phyloP scores from a whole-genome alignment of 2,113 vertebrate genomes.

The Pangasianodon gigas region DNA sequence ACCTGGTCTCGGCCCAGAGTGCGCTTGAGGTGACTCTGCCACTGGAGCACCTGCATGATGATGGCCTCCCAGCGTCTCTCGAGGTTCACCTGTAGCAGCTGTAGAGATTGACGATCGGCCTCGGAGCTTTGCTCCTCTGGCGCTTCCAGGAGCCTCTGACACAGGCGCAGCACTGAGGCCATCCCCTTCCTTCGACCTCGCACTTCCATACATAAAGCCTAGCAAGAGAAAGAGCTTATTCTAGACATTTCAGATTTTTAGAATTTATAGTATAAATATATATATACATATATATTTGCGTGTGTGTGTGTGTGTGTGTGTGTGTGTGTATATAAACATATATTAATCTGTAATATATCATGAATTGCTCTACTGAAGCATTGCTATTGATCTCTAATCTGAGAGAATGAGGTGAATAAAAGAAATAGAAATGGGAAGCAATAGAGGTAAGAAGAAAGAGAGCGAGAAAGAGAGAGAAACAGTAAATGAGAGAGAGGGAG shows the following conservation, averaged over 20 bases:
- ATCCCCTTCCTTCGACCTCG: slow-evolving; percentile 85
- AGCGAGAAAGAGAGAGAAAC: not conserved
- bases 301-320: too few species aligned
- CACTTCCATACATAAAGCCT: slow-evolving; percentile 90
- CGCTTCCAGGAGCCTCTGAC: slow-evolving; percentile 90
- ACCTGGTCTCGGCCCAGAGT: slow-evolving; percentile 82
- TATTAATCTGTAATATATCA: not conserved
- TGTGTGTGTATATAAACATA: too few species aligned
- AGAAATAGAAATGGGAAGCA: not conserved
- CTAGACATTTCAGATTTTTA: not conserved
- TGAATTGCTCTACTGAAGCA: not conserved
- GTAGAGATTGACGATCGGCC: slow-evolving; percentile 88
- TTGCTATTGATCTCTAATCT: not conserved
- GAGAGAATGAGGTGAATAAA: not conserved
- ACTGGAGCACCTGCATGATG: slow-evolving; percentile 96
- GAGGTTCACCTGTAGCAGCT: slow-evolving; percentile 92
- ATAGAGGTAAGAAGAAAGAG: not conserved
- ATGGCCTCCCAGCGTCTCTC: slow-evolving; percentile 98
- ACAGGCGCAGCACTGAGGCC: slow-evolving; percentile 88
- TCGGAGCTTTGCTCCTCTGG: slow-evolving; percentile 81
- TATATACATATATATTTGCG: not conserved
- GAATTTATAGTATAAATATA: not conserved
- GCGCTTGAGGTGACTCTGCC: slow-evolving; percentile 88
- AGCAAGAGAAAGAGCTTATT: slow-evolving; percentile 31
- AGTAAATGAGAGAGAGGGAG: slow-evolving; percentile 9